These are phyloP conservation scores for Hymenochirus boettgeri DNA, from an alignment of 2,113 vertebrate genomes.

Conservation along the genomic window DNA sequence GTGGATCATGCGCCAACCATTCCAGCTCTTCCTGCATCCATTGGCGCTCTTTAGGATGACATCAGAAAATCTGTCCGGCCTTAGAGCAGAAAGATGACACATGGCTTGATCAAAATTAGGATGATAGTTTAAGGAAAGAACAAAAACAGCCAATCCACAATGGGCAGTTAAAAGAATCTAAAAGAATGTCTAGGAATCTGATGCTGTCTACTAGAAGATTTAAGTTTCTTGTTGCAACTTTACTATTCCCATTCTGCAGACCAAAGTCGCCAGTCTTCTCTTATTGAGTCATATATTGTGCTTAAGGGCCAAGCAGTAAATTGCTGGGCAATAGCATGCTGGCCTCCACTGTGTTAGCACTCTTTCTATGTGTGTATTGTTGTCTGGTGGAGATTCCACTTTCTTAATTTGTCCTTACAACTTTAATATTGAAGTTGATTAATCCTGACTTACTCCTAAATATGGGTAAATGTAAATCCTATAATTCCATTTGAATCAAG, in stretches of 20 bases:
- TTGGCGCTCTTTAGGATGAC: too few relatives aligned
- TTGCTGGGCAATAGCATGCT: constrained; percentile 34
- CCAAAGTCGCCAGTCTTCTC: constrained; percentile 27
- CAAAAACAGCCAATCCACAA: too few relatives aligned
- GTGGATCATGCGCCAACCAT: too few relatives aligned
- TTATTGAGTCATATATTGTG: neutral
- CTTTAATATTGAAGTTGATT: neutral
- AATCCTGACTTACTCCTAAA: too few relatives aligned
- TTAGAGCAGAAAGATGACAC: too few relatives aligned
- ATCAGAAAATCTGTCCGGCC: too few relatives aligned
- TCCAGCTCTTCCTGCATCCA: too few relatives aligned
- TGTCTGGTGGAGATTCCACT: constrained; percentile 1
- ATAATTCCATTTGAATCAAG: neutral
- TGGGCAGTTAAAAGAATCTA: too few relatives aligned
- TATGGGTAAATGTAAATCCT: too few relatives aligned
- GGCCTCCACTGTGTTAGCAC: constrained; percentile 1
- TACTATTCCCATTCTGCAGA: constrained; percentile 20
- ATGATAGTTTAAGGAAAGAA: too few relatives aligned
- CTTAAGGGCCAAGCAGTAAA: constrained; percentile 4
- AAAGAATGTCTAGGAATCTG: too few relatives aligned
- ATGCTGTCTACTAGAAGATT: constrained; percentile 8
- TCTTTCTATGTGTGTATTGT: constrained; percentile 28
- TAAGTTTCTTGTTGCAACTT: constrained; percentile 10
- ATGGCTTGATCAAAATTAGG: too few relatives aligned
- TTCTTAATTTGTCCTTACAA: constrained; percentile 9